Conservation (phyloP, 1,140 invertebrate genomes). For the Zaprionus ghesquierei region DNA sequence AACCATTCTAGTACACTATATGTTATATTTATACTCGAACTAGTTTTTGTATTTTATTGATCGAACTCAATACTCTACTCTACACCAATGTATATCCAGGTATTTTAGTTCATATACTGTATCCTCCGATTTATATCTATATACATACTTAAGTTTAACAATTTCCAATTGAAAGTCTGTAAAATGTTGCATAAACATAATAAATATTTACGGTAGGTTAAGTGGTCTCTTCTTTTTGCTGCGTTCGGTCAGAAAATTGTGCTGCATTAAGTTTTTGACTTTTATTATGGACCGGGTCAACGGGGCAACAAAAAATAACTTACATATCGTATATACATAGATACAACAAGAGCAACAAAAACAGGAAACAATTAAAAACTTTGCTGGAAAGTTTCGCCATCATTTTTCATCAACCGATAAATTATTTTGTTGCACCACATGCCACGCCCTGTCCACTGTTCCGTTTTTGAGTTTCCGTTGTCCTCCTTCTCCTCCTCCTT, state of each 20-base stretch:
- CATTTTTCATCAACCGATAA: constrained; percentile 50
- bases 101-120: constrained; percentile 3
- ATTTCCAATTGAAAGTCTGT: constrained; percentile 75
- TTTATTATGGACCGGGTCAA: constrained; percentile 24
- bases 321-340: not conserved
- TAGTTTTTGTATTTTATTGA: constrained; percentile 37
- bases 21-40: constrained; percentile 36
- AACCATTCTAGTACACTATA: constrained; percentile 16
- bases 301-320: constrained; percentile 26
- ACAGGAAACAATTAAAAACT: constrained; percentile 72
- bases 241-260: constrained; percentile 1
- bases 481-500: not conserved
- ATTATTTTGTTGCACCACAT: constrained; percentile 55
- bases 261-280: constrained; percentile 12
- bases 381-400: constrained; percentile 55
- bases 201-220: constrained; percentile 80
- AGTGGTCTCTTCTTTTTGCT: constrained; percentile 27
- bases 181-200: constrained; percentile 81
- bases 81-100: constrained; percentile 19
- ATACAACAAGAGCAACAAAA: constrained; percentile 14
- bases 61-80: not conserved
- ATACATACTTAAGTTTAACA: constrained; percentile 58
- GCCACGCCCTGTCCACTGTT: not conserved
- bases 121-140: constrained; percentile 51
- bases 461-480: constrained; percentile 19